Percentiles rank a stretch among this genome's conserved stretches.
Conservation (phyloP, 2,888 invertebrate species). For the Crocallis elinguaria region DNA sequence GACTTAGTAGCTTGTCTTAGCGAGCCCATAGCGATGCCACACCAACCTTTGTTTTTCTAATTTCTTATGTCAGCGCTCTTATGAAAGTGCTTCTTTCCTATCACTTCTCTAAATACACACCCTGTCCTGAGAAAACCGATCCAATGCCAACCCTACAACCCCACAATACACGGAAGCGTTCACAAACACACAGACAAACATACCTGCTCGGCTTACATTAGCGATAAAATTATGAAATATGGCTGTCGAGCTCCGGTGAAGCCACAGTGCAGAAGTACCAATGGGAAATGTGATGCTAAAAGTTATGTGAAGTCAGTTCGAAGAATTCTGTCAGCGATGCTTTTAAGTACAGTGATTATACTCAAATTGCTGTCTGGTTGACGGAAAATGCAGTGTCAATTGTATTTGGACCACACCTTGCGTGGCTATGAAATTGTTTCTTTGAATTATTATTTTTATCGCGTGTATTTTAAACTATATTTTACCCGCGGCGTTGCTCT, state of each 20-base stretch:
- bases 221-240: constrained; percentile 78
- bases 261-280: constrained; percentile 18
- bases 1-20: too few relatives aligned
- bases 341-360: too few relatives aligned
- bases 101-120: background rate
- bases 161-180: constrained; percentile 54
- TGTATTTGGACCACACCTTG: too few relatives aligned
- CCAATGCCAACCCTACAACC: constrained; percentile 12
- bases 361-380: background rate
- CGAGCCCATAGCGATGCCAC: too few relatives aligned
- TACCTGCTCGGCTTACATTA: constrained; percentile 68
- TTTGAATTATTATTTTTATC: too few relatives aligned
- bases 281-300: constrained; percentile 15
- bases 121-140: constrained; percentile 6
- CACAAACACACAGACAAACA: constrained; percentile 50
- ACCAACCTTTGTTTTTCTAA: too few relatives aligned
- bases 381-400: too few relatives aligned
- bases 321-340: constrained; percentile 6
- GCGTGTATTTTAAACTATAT: too few relatives aligned
- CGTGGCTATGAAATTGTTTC: too few relatives aligned
- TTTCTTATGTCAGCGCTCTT: too few relatives aligned
- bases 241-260: constrained; percentile 35
- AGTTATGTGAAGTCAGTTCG: constrained; percentile 3
- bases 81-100: too few relatives aligned
- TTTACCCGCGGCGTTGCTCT: too few relatives aligned